Evolutionary conservation across 2,797 vertebrate genomes (phyloP).

Genomic region (Psittacula derbiana): DNA sequence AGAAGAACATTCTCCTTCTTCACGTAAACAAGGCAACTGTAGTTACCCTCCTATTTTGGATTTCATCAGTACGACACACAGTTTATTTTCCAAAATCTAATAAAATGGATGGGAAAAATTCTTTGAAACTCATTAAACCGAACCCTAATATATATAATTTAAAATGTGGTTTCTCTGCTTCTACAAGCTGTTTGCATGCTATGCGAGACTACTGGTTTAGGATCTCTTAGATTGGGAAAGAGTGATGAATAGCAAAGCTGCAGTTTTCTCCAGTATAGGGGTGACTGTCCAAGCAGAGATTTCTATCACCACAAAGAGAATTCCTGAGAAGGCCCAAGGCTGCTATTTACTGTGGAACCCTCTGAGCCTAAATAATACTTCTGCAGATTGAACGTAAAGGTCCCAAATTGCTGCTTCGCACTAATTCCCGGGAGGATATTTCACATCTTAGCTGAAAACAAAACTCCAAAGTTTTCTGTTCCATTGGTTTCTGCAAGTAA

Average conservation of each 20-base stretch:
- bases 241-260: not conserved
- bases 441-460: not conserved
- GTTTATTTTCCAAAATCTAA: conserved; percentile 41
- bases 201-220: not conserved
- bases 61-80: not conserved
- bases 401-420: not conserved
- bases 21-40: not conserved
- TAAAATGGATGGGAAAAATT: not conserved
- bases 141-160: conserved; percentile 22
- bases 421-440: not conserved
- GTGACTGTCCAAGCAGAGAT: not conserved
- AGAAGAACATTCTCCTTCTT: not conserved
- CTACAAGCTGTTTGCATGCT: conserved; percentile 33
- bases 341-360: not conserved
- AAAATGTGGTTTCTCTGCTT: not conserved
- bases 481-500: not conserved
- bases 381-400: not conserved
- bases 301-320: not conserved
- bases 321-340: not conserved
- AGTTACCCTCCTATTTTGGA: conserved; percentile 4
- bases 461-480: not conserved
- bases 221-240: not conserved
- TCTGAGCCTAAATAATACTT: not conserved
- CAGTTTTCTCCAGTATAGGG: not conserved
- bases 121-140: conserved; percentile 5